Evolutionary conservation across 2,113 vertebrate genomes (phyloP).

Genomic region (Pica pica): DNA sequence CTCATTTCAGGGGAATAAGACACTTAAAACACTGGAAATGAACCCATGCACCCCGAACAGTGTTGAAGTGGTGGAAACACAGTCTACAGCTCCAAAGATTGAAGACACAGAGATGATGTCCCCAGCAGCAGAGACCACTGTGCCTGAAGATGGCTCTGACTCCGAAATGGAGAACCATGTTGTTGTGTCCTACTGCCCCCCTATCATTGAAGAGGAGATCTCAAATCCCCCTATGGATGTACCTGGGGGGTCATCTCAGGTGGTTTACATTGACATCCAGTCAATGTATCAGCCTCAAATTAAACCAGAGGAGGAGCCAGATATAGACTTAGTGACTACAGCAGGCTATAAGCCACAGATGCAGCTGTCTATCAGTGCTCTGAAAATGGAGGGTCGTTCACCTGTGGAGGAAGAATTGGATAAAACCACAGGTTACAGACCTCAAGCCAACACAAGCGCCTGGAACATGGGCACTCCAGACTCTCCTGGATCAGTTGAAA

Average conservation of each 20-base stretch:
- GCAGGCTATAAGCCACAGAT: slow-evolving; percentile 82
- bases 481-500: slow-evolving; percentile 72
- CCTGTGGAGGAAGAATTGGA: slow-evolving; percentile 51
- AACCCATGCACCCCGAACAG: slow-evolving; percentile 86
- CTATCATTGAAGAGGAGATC: slow-evolving; percentile 84
- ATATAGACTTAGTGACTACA: slow-evolving; percentile 10
- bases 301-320: slow-evolving; percentile 65
- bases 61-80: slow-evolving; percentile 86
- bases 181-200: slow-evolving; percentile 85
- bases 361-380: slow-evolving; percentile 52
- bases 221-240: slow-evolving; percentile 68
- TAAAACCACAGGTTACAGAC: slow-evolving; percentile 81
- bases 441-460: slow-evolving; percentile 76
- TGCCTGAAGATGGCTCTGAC: slow-evolving; percentile 70
- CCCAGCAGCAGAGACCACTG: slow-evolving; percentile 70
- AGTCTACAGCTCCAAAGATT: slow-evolving; percentile 74
- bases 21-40: slow-evolving; percentile 82
- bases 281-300: slow-evolving; percentile 81
- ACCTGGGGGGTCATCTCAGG: slow-evolving; percentile 79
- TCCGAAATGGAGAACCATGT: slow-evolving; percentile 76
- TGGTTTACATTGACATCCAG: slow-evolving; percentile 92
- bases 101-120: slow-evolving; percentile 81
- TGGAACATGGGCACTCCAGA: slow-evolving; percentile 83
- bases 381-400: slow-evolving; percentile 24
- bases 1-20: slow-evolving; percentile 65